Evolutionary conservation across 23 tunicate genomes (phyloP).

Genomic region (Trididemnum nubilum): DNA sequence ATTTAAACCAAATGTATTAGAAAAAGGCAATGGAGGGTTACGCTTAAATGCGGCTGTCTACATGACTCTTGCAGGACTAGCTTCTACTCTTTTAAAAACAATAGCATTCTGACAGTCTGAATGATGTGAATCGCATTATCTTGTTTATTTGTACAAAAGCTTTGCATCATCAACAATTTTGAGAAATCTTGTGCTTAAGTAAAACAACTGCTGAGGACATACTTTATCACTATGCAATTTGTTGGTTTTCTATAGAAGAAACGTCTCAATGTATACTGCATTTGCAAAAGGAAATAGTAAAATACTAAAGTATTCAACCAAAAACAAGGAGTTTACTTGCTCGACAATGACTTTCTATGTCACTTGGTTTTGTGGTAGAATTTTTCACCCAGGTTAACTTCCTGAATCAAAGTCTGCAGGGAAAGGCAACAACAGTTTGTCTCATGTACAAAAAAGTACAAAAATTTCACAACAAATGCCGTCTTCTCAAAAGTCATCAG

Average conservation of each 20-base stretch:
- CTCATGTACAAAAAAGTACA: slow-evolving; percentile 39
- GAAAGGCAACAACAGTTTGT: slow-evolving; percentile 48
- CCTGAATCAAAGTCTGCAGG: slow-evolving; percentile 42
- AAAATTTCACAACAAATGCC: slow-evolving; percentile 28
- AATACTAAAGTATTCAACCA: slow-evolving; percentile 22
- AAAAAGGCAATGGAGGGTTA: too few species aligned
- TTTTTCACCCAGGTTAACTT: slow-evolving; percentile 39
- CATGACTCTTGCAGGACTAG: too few species aligned
- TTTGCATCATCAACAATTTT: slow-evolving; percentile 24
- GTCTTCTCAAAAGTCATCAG: slow-evolving; percentile 35
- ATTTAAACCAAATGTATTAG: too few species aligned
- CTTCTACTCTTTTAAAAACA: too few species aligned
- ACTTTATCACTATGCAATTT: slow-evolving; percentile 7
- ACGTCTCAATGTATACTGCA: slow-evolving; percentile 2
- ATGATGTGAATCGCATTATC: slow-evolving; percentile 22
- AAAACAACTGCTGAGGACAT: slow-evolving; percentile 17
- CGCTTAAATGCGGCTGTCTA: too few species aligned
- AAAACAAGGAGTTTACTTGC: slow-evolving; percentile 6
- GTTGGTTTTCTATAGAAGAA: slow-evolving; percentile 18
- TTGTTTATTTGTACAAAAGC: slow-evolving; percentile 16
- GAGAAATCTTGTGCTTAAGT: too few species aligned
- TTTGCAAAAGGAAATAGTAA: slow-evolving; percentile 15
- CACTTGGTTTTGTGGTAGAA: slow-evolving; percentile 54
- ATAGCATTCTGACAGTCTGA: too few species aligned
- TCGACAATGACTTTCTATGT: slow-evolving; percentile 20